Evolutionary conservation across 1,140 invertebrate genomes (phyloP).

Genomic region (Aphidius gifuensis): DNA sequence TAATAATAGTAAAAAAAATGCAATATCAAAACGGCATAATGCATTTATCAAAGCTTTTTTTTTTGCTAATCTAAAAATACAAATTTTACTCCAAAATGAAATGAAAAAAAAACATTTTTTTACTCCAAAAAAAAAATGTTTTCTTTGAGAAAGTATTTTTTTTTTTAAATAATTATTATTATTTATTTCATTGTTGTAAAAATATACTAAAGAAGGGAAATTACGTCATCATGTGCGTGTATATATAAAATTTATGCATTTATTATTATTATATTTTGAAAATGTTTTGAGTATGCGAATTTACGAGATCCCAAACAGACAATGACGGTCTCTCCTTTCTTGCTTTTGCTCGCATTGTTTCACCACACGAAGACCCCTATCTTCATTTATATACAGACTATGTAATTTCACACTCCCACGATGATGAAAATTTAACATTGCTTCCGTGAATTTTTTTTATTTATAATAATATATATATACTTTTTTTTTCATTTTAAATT

Average conservation of each 20-base stretch:
- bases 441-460: background rate
- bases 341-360: constrained; percentile 21
- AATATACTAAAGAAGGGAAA: background rate
- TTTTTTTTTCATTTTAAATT: background rate
- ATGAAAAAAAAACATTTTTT: too few species aligned
- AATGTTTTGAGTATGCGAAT: constrained; percentile 9
- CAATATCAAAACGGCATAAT: too few species aligned
- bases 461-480: background rate
- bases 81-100: too few species aligned
- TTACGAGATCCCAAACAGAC: background rate
- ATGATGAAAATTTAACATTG: background rate
- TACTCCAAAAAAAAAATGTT: too few species aligned
- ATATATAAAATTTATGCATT: too few species aligned
- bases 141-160: too few species aligned
- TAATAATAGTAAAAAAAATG: too few species aligned
- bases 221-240: background rate
- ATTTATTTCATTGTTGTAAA: too few species aligned
- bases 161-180: too few species aligned
- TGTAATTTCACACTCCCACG: constrained; percentile 18
- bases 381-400: background rate
- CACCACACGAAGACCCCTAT: background rate
- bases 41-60: too few species aligned
- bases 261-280: too few species aligned
- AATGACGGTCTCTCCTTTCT: constrained; percentile 17
- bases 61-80: too few species aligned